These are phyloP conservation scores for Drosophila athabasca DNA, from an alignment of 1,140 invertebrate genomes.

Conservation along the genomic window DNA sequence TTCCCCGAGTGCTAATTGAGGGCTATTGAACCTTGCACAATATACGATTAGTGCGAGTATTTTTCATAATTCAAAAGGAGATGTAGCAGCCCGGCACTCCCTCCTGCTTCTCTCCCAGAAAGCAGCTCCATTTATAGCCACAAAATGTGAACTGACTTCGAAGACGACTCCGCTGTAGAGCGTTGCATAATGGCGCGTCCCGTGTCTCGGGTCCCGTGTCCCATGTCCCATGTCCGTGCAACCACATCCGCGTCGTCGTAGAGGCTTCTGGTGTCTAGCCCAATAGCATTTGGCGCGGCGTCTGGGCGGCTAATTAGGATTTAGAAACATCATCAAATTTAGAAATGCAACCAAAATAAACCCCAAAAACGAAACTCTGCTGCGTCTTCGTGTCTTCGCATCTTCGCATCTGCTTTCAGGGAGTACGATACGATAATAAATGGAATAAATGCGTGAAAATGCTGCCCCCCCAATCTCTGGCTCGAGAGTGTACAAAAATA, in stretches of 20 bases:
- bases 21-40: constrained; percentile 77
- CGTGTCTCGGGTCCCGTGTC: constrained; percentile 6
- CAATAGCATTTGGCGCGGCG: constrained; percentile 67
- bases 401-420: constrained; percentile 12
- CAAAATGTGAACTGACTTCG: constrained; percentile 71
- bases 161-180: constrained; percentile 42
- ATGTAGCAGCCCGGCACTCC: constrained; percentile 3
- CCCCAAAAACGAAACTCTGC: constrained; percentile 36
- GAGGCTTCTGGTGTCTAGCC: constrained; percentile 48
- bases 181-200: constrained; percentile 67
- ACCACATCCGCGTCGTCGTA: constrained; percentile 40
- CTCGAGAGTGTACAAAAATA: constrained; percentile 45
- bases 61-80: constrained; percentile 65
- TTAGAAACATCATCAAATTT: constrained; percentile 79
- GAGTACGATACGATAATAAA: constrained; percentile 68
- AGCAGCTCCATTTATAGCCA: constrained; percentile 69
- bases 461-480: constrained; percentile 41
- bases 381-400: not conserved
- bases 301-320: constrained; percentile 77
- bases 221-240: not conserved
- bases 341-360: constrained; percentile 74
- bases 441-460: constrained; percentile 80
- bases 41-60: constrained; percentile 14
- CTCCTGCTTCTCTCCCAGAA: constrained; percentile 45
- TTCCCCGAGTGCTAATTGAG: constrained; percentile 43